These are phyloP conservation scores for Manis crassicaudata DNA, from an alignment of 2,797 vertebrate species.

Conservation along the genomic window DNA sequence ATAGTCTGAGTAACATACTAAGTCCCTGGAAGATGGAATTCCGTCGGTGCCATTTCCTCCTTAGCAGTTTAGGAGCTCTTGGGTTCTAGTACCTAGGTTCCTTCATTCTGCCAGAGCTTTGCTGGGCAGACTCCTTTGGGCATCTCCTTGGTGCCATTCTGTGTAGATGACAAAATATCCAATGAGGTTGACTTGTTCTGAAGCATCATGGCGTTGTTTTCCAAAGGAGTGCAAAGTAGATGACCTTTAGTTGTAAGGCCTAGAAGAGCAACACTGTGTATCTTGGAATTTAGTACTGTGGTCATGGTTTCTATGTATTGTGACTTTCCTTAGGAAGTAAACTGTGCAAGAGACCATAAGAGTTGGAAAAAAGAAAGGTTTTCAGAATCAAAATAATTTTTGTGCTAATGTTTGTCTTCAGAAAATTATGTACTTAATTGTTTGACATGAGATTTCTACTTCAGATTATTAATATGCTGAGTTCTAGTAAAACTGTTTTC, in stretches of 20 bases:
- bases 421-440: slow-evolving; percentile 16
- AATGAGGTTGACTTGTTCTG: neutral
- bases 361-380: neutral
- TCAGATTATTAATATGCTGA: neutral
- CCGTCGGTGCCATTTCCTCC: neutral
- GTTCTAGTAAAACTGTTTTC: slow-evolving; percentile 7
- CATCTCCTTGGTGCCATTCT: neutral
- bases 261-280: neutral
- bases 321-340: neutral
- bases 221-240: neutral
- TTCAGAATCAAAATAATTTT: slow-evolving; percentile 32
- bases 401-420: slow-evolving; percentile 1
- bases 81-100: neutral
- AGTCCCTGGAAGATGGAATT: neutral
- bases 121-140: neutral
- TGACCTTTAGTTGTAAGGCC: neutral
- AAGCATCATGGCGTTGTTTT: neutral
- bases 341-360: neutral
- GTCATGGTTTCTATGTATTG: neutral
- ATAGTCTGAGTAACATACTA: neutral
- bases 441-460: neutral
- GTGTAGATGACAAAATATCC: neutral
- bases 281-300: neutral
- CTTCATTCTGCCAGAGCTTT: neutral
- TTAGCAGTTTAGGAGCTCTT: neutral